phyloP scores from a whole-genome alignment of 2,797 vertebrate species.

The Ctenosaura bakeri region DNA sequence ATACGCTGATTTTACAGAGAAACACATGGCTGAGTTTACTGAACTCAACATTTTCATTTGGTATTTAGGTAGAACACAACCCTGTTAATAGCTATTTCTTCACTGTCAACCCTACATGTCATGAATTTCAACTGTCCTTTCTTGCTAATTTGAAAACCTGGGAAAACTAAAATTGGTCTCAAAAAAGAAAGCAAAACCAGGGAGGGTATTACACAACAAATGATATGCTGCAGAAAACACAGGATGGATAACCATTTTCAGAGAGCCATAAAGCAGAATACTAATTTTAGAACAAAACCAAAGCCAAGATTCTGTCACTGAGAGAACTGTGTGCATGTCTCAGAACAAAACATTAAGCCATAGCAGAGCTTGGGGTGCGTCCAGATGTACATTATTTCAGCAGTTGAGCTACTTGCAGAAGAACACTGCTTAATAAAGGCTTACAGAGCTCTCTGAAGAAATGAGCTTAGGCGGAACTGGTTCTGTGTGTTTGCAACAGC shows the following conservation, averaged over 20 bases:
- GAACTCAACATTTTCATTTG: too few species aligned
- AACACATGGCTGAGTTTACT: too few species aligned
- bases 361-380: constrained; percentile 56
- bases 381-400: constrained; percentile 29
- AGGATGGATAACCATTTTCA: constrained; percentile 71
- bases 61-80: too few species aligned
- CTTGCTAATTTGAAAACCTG: too few species aligned
- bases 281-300: constrained; percentile 78
- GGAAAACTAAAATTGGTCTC: too few species aligned
- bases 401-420: not conserved
- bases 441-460: constrained; percentile 1
- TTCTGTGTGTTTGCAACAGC: not conserved
- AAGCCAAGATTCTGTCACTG: constrained; percentile 77
- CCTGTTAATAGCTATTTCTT: too few species aligned
- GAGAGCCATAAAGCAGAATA: constrained; percentile 67
- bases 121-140: too few species aligned
- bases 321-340: constrained; percentile 68
- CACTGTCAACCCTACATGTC: too few species aligned
- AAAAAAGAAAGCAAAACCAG: constrained; percentile 52
- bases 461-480: not conserved
- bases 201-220: constrained; percentile 47
- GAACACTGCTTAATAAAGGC: not conserved
- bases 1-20: too few species aligned
- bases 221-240: constrained; percentile 63
- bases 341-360: constrained; percentile 71